Base-by-base conservation (phyloP, 2,888 invertebrate species). In the Pyrrhia umbra region DNA sequence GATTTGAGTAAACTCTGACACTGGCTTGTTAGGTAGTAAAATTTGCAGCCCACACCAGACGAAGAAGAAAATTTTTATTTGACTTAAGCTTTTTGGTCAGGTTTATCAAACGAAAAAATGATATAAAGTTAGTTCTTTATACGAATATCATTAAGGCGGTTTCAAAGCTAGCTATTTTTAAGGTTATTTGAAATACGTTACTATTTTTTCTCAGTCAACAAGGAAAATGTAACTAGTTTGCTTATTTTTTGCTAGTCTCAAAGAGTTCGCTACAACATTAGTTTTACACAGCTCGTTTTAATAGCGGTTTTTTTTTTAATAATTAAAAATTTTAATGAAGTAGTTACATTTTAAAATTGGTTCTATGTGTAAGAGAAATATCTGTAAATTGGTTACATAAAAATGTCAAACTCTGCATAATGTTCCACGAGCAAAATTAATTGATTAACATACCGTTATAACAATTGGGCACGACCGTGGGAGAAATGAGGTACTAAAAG, bases 231-330 rank as follows among this genome's bases (percentile, higher is more conserved):
- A 21, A 43, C 58, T 20, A 42, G 42, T 21, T 27, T 47, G 47
- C 59, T 37, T 40, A 68, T 57, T 60, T 54, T 49, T 52, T 9
- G 50, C 57, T 51, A 42, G 8, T 47, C 37, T 59, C 60, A 68
- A 59, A 65, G 68, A 65, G 27, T 43, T 18, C 15, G 13, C 49
- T 30, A 21, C 42, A 27, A 37, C 59, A 43, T 68, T 68, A 42
- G 60, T 59, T 52, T 68, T 66, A 40, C 69, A 61, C 47, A 37
- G 21, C 46, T 47, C 13, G 50, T 66, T 51, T 40, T 34, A 37
- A 13, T 6, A 27, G 23, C 13, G 6, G 27, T n/a, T 16, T 39
- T 61, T 18, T 34, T 2, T n/a, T n/a, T n/a, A n/a, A n/a, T n/a
- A n/a, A 30, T 30, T 3, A 3, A 30, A 30, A 30, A 30, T 13